A percentile compares a stretch with the other conserved stretches of the same genome.
Evolutionary conservation across 2,888 invertebrate genomes (phyloP).

Genomic region (Orthonychiurus folsomi): DNA sequence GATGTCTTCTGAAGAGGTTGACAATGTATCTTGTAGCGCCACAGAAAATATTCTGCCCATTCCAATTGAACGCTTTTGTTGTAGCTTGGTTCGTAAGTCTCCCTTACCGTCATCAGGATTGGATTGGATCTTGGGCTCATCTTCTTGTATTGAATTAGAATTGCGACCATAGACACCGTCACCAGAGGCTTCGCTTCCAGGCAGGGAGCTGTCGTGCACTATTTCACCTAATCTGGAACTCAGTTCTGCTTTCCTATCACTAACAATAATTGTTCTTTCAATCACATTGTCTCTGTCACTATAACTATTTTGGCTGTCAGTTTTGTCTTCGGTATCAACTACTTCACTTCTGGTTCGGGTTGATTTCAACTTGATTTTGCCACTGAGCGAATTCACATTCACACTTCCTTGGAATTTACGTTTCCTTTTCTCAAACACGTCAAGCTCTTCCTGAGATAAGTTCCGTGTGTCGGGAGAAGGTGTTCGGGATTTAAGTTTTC

Average conservation of each 20-base stretch:
- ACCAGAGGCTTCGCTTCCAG: not conserved
- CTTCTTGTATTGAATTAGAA: not conserved
- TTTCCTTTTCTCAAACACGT: conserved; percentile 4
- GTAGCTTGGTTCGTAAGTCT: conserved; percentile 20
- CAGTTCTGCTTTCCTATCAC: conserved; percentile 5
- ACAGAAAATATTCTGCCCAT: conserved; percentile 18
- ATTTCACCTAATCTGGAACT: conserved; percentile 4
- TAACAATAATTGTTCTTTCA: not conserved
- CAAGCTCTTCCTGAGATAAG: conserved; percentile 8
- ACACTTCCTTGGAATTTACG: conserved; percentile 6
- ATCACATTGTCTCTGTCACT: not conserved
- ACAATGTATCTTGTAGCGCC: conserved; percentile 17
- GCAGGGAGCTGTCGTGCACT: not conserved
- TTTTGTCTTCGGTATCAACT: not conserved
- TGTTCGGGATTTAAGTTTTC: not conserved
- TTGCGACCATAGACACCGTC: not conserved
- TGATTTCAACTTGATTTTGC: conserved; percentile 9
- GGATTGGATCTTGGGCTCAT: not conserved
- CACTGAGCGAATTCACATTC: conserved; percentile 5
- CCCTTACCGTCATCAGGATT: conserved; percentile 7
- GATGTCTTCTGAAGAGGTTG: not conserved
- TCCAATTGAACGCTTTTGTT: conserved; percentile 19
- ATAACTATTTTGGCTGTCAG: not conserved
- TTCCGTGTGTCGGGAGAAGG: not conserved
- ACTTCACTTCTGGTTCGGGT: not conserved